A percentile compares a stretch with the other conserved stretches of the same genome.
Conservation (phyloP, 1,140 invertebrate genomes). For the Lasioglossum albipes region DNA sequence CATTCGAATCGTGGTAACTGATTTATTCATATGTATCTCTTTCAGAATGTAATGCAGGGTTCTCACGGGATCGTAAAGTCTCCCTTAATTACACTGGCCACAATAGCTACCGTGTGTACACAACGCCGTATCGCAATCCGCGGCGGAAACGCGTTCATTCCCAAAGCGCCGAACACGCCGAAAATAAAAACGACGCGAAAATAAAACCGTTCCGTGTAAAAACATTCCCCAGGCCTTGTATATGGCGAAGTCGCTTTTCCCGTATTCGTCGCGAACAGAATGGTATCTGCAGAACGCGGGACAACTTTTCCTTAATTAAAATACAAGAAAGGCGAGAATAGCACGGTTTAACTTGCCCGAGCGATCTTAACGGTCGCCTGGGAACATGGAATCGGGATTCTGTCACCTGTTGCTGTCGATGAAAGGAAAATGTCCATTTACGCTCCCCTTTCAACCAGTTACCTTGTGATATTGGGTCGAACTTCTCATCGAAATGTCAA, state of each 20-base stretch:
- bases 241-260: conserved; percentile 16
- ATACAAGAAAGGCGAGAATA: conserved; percentile 13
- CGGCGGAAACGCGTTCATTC: conserved; percentile 25
- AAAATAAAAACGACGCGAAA: not conserved
- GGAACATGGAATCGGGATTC: not conserved
- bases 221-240: conserved; percentile 21
- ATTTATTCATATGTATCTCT: conserved; percentile 43
- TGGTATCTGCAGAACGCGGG: not conserved
- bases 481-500: no score
- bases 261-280: conserved; percentile 24
- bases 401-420: no score
- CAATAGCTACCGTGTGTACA: conserved; percentile 1
- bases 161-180: conserved; percentile 7
- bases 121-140: not conserved
- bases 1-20: conserved; percentile 32
- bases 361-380: not conserved
- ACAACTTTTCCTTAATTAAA: conserved; percentile 51
- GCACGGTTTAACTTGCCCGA: not conserved
- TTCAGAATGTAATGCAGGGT: conserved; percentile 26
- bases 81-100: conserved; percentile 39
- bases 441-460: not conserved
- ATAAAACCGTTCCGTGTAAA: conserved; percentile 26
- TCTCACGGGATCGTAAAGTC: conserved; percentile 35
- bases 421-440: no score
- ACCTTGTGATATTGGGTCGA: no score